Base-by-base conservation (phyloP, 2,113 vertebrate species). In the Austrofundulus limnaeus region DNA sequence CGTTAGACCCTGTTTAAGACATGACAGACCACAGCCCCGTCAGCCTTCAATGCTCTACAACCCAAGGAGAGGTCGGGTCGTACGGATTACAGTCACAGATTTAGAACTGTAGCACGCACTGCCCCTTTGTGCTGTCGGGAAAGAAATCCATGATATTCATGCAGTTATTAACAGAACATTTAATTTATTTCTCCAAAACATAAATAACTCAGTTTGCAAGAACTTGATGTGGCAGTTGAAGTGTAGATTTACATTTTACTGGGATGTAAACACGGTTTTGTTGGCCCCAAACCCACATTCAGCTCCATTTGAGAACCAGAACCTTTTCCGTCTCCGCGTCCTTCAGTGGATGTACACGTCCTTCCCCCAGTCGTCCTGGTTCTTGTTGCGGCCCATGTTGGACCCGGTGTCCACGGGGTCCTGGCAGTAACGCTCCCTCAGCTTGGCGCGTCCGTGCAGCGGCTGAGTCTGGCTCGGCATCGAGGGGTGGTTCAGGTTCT, bases 301-400 rank as follows among this genome's bases (percentile, higher is more conserved):
- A 72, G 61, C 64, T 66, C 47, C 39, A 15, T 54, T 57, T 39
- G 55, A 34, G 19, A 11, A 20, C 58, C 23, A 14, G 2, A 48
- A 57, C 41, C 46, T 53, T 47, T 41, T 34, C 39, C 7, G 57
- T 47, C 62, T 57, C 62, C 11, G 50, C 82, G n/a, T n/a, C 20
- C 58, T 74, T 93, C 92, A 98, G 88, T 93, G 95, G 91, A 94
- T 94, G 84, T 96, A 96, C 72, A 95, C 93, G 5, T 95, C 95
- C 72, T 93, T 92, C 20, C 92, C 95, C 96, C 96, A 98, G 82
- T 95, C 94, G 68, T 95, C 94, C 71, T 92, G 86, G 72, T 92
- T 92, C 51, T 94, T 93, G 62, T 95, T 93, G 79, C 87, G 92
- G 73, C 93, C 88, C 58, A 92, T 82, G 48, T 92, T 90, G 14